Evolutionary conservation across 1,140 invertebrate genomes (phyloP).

Genomic region (Caenorhabditis elegans): DNA sequence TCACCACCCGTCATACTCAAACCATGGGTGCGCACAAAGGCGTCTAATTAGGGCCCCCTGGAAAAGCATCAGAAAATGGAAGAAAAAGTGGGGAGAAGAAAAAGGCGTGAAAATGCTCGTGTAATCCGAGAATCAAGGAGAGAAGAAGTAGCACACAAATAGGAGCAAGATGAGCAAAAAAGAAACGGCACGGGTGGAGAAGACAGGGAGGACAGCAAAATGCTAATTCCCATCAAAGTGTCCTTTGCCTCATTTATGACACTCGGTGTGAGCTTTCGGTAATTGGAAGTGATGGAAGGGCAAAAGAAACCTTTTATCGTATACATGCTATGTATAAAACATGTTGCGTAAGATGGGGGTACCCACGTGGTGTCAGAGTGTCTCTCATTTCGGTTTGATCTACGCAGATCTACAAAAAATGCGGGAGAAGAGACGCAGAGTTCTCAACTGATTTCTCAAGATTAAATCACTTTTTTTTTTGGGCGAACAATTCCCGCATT

Average conservation of each 20-base stretch:
- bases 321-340: too few relatives aligned
- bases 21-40: constrained; percentile 23
- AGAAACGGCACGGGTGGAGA: too few relatives aligned
- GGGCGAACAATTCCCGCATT: too few relatives aligned
- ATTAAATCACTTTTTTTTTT: too few relatives aligned
- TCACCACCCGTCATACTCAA: neutral
- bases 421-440: too few relatives aligned
- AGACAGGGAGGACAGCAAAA: too few relatives aligned
- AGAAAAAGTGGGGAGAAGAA: neutral
- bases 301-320: too few relatives aligned
- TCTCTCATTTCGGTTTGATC: too few relatives aligned
- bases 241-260: neutral
- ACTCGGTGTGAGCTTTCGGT: neutral
- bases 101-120: neutral
- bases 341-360: too few relatives aligned
- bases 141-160: neutral
- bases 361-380: too few relatives aligned
- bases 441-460: too few relatives aligned
- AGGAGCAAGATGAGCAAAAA: neutral
- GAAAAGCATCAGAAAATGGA: neutral
- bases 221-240: constrained; percentile 23
- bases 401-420: too few relatives aligned
- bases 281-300: constrained; percentile 12
- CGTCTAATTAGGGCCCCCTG: constrained; percentile 15
- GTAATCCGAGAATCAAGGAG: constrained; percentile 20